phyloP scores from a whole-genome alignment of 2,888 invertebrate genomes.

The Xestia c-nigrum region DNA sequence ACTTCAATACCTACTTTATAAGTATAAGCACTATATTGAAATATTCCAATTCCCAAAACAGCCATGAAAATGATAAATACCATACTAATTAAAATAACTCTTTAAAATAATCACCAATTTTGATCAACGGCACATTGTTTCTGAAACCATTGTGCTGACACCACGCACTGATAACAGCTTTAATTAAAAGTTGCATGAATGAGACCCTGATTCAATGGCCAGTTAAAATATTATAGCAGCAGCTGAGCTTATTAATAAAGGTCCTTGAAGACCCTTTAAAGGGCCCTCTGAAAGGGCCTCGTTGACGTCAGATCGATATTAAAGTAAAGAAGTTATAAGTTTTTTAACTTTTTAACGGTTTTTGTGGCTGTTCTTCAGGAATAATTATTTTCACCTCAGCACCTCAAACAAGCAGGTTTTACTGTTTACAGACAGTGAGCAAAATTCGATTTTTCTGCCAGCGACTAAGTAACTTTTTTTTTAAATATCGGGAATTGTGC shows the following conservation, averaged over 20 bases:
- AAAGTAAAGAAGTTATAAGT: slow-evolving; percentile 13
- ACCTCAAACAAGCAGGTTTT: no score
- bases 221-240: slow-evolving; percentile 54
- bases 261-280: slow-evolving; percentile 20
- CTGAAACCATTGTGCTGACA: slow-evolving; percentile 39
- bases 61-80: slow-evolving; percentile 32
- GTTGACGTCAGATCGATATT: slow-evolving; percentile 43
- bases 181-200: slow-evolving; percentile 69
- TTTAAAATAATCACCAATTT: slow-evolving; percentile 51
- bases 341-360: neutral
- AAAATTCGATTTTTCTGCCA: no score
- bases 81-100: slow-evolving; percentile 38
- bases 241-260: slow-evolving; percentile 55
- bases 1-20: neutral
- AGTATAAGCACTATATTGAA: neutral
- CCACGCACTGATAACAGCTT: slow-evolving; percentile 58
- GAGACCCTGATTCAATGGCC: slow-evolving; percentile 45
- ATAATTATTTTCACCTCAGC: neutral
- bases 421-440: no score
- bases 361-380: neutral
- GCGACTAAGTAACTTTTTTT: no score
- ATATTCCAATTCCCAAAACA: neutral
- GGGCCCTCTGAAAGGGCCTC: slow-evolving; percentile 3
- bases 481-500: no score
- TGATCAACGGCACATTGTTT: slow-evolving; percentile 47